Evolutionary conservation across 2,113 vertebrate species (phyloP).

Genomic region (Colius striatus): DNA sequence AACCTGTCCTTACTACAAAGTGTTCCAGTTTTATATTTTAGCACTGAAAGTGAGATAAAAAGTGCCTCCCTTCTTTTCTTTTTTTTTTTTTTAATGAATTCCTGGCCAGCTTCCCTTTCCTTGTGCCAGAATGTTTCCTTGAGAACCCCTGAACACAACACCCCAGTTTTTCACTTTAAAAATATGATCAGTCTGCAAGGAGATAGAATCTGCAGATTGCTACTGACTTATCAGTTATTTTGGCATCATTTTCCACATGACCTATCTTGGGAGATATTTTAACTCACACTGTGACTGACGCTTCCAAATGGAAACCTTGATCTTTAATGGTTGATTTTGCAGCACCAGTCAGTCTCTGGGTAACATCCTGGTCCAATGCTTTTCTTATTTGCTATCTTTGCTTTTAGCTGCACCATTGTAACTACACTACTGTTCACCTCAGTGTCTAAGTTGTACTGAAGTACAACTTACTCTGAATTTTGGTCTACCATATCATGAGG

Average conservation of each 20-base stretch:
- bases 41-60: background rate
- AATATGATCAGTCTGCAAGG: slow-evolving; percentile 34
- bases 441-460: background rate
- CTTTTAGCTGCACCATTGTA: background rate
- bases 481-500: background rate
- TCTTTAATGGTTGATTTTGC: slow-evolving; percentile 35
- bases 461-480: background rate
- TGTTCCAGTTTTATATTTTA: slow-evolving; percentile 40
- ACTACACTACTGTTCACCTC: background rate
- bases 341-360: background rate
- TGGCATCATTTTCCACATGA: slow-evolving; percentile 38
- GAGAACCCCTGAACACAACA: slow-evolving; percentile 63
- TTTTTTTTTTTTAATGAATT: background rate
- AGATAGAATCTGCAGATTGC: slow-evolving; percentile 20
- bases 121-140: slow-evolving; percentile 37
- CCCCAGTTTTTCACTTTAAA: slow-evolving; percentile 60
- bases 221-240: slow-evolving; percentile 25
- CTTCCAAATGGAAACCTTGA: background rate
- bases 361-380: background rate
- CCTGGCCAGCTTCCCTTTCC: slow-evolving; percentile 18
- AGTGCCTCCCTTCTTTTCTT: background rate
- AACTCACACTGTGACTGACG: background rate
- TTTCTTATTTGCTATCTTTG: background rate
- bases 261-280: slow-evolving; percentile 30
- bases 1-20: slow-evolving; percentile 45